These are phyloP conservation scores for Ophonus ardosiacus DNA, from an alignment of 2,888 invertebrate genomes.

Conservation along the genomic window DNA sequence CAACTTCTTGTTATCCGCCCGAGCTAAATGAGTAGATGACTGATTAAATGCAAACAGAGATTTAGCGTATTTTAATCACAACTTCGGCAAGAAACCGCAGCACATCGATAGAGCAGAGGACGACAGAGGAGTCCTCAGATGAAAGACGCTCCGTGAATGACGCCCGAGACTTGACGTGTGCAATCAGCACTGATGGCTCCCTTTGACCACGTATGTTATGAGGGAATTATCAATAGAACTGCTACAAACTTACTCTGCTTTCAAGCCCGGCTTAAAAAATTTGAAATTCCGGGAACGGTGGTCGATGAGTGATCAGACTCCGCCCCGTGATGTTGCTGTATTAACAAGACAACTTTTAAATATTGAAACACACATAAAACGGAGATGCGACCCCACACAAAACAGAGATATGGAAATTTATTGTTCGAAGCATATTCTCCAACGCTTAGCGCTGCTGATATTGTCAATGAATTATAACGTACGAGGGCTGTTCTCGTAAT, in stretches of 20 bases:
- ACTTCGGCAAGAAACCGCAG: slow-evolving; percentile 63
- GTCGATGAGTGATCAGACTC: slow-evolving; percentile 53
- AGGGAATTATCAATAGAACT: slow-evolving; percentile 52
- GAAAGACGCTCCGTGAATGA: slow-evolving; percentile 24
- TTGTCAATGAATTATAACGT: neutral
- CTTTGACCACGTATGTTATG: slow-evolving; percentile 54
- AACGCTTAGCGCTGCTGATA: neutral
- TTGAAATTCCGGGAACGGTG: neutral
- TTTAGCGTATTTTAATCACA: slow-evolving; percentile 65
- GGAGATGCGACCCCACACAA: slow-evolving; percentile 3
- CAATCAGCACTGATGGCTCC: slow-evolving; percentile 47
- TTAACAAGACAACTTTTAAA: slow-evolving; percentile 61
- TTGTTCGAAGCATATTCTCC: slow-evolving; percentile 27
- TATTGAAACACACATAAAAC: slow-evolving; percentile 59
- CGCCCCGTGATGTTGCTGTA: slow-evolving; percentile 39
- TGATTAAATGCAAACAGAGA: slow-evolving; percentile 64
- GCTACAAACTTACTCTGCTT: slow-evolving; percentile 3
- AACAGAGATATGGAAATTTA: slow-evolving; percentile 52
- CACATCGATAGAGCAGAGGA: slow-evolving; percentile 42
- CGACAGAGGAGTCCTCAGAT: slow-evolving; percentile 5
- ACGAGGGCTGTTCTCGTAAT: too few relatives aligned
- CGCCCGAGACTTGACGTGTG: slow-evolving; percentile 42
- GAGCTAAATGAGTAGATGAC: slow-evolving; percentile 63
- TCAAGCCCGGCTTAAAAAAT: slow-evolving; percentile 15
- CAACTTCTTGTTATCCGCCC: slow-evolving; percentile 53